Evolutionary conservation across 2,113 vertebrate genomes (phyloP).

Genomic region (Mustela lutreola): DNA sequence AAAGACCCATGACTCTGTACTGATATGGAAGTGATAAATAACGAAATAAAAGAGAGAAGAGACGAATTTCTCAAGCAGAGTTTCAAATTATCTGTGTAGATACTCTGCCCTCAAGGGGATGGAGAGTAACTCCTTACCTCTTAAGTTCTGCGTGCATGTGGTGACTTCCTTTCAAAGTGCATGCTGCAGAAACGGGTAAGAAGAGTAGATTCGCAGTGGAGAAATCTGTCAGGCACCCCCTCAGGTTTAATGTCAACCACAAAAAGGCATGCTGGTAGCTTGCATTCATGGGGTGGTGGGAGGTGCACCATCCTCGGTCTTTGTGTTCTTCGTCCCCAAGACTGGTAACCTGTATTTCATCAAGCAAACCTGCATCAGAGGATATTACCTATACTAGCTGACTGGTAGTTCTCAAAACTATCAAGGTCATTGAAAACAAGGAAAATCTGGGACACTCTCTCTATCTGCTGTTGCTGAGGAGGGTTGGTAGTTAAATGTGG

Average conservation of each 20-base stretch:
- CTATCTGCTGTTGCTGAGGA: not conserved
- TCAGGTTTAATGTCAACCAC: not conserved
- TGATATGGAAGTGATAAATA: not conserved
- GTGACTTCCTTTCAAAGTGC: not conserved
- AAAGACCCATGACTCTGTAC: not conserved
- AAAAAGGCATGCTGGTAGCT: no score
- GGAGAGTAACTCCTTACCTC: not conserved
- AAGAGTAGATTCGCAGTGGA: not conserved
- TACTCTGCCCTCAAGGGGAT: not conserved
- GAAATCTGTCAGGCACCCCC: not conserved
- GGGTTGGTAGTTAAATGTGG: no score
- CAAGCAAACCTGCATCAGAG: not conserved
- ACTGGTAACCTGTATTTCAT: not conserved
- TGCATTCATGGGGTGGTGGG: accelerated
- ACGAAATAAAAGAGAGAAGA: not conserved
- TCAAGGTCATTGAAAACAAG: not conserved
- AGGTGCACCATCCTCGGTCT: not conserved
- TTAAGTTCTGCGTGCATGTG: accelerated
- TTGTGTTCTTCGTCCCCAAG: not conserved
- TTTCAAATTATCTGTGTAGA: not conserved
- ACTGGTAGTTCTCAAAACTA: not conserved
- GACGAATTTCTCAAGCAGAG: not conserved
- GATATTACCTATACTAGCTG: not conserved
- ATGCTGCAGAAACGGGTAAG: no score
- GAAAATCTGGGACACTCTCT: not conserved